Conservation (phyloP, 2,888 invertebrate species). For the Dyspetes luteomarginatus region DNA sequence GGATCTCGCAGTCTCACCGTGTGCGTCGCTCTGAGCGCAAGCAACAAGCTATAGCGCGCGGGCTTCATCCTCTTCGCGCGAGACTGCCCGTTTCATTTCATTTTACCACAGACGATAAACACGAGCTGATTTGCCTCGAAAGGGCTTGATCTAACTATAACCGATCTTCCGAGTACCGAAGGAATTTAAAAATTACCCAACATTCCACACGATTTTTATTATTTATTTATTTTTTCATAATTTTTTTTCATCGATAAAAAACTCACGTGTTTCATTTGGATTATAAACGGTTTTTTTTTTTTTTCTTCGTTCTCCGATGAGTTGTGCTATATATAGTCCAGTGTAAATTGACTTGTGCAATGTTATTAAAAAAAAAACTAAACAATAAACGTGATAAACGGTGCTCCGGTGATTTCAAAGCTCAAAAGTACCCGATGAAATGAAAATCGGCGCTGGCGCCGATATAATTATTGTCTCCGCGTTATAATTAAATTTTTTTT, state of each 20-base stretch:
- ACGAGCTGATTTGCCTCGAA: background rate
- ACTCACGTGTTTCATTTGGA: too few relatives aligned
- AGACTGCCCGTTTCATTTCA: background rate
- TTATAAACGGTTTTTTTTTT: background rate
- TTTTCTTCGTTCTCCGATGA: too few relatives aligned
- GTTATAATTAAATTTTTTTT: background rate
- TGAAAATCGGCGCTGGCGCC: conserved; percentile 14
- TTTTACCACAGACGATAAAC: too few relatives aligned
- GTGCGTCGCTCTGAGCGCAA: conserved; percentile 69
- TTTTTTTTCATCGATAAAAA: too few relatives aligned
- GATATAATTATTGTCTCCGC: background rate
- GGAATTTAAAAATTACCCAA: too few relatives aligned
- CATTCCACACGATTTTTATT: too few relatives aligned
- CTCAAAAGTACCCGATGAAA: background rate
- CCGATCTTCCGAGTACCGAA: too few relatives aligned
- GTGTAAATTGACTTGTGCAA: background rate
- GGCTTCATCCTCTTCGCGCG: background rate
- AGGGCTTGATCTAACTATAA: background rate
- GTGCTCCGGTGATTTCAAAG: conserved; percentile 36
- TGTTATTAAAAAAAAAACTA: conserved; percentile 9
- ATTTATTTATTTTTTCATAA: too few relatives aligned
- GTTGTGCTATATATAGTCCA: background rate
- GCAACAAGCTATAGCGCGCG: conserved; percentile 25
- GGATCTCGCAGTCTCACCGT: conserved; percentile 74
- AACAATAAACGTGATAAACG: background rate